These are phyloP conservation scores for Crotalus helleri DNA, from an alignment of 2,113 vertebrate species.

Conservation along the genomic window DNA sequence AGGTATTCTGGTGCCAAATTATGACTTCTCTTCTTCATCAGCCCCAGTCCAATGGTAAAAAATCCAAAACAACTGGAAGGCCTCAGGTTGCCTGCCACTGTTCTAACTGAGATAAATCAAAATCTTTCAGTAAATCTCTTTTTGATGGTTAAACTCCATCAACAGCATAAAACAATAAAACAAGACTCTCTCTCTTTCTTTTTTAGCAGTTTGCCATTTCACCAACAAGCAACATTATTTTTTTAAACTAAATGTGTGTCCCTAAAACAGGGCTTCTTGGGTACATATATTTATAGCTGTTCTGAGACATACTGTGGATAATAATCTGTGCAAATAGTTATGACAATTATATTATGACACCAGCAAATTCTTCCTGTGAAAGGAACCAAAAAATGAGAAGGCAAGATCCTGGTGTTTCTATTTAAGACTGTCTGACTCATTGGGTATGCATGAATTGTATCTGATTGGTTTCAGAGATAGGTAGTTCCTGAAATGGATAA, in stretches of 20 bases:
- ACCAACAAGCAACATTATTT: neutral
- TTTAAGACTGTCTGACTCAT: slow-evolving; percentile 4
- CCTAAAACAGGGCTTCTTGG: neutral
- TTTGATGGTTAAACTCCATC: neutral
- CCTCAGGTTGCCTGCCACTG: neutral
- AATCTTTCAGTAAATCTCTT: neutral
- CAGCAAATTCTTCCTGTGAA: neutral
- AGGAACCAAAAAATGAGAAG: neutral
- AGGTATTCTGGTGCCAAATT: neutral
- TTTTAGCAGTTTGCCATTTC: neutral
- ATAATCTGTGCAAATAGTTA: slow-evolving; percentile 20
- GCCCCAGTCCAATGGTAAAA: neutral
- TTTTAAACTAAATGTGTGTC: neutral
- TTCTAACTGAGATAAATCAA: neutral
- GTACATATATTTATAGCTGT: neutral
- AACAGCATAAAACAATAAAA: neutral
- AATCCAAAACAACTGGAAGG: neutral
- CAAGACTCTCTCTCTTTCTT: neutral
- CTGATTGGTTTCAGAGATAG: slow-evolving; percentile 39
- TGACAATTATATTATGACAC: neutral
- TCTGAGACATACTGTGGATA: neutral
- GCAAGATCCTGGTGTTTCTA: neutral
- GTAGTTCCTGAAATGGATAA: neutral
- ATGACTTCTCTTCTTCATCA: neutral
- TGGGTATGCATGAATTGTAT: neutral